Conservation (phyloP, 2,113 vertebrate species). For the Amblyornis subalaris region DNA sequence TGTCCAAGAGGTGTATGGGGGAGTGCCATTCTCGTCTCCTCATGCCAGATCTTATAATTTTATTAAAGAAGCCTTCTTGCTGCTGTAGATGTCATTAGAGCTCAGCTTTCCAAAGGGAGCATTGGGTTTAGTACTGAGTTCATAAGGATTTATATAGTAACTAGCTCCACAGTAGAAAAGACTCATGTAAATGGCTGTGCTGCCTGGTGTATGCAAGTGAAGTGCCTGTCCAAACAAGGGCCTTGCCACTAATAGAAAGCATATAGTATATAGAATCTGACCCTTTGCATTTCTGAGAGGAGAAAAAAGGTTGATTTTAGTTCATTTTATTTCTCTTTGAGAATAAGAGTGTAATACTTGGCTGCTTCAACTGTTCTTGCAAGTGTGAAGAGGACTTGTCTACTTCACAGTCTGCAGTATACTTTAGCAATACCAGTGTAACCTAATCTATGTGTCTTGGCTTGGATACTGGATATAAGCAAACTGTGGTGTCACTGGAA, state of each 20-base stretch:
- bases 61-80: background rate
- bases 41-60: background rate
- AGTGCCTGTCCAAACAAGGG: background rate
- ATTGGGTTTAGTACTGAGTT: background rate
- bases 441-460: background rate
- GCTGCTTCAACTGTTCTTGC: background rate
- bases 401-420: background rate
- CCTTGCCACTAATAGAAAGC: background rate
- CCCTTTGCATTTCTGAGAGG: background rate
- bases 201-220: background rate
- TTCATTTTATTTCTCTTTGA: background rate
- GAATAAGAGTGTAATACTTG: background rate
- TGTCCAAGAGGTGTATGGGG: background rate
- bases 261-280: background rate
- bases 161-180: background rate
- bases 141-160: background rate
- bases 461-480: background rate
- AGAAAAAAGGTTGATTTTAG: background rate
- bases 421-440: background rate
- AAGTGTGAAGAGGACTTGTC: background rate
- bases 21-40: background rate
- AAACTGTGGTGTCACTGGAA: background rate
- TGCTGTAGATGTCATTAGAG: background rate
- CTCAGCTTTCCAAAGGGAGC: background rate
- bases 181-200: background rate